Evolutionary conservation across 2,888 invertebrate genomes (phyloP), one percentile per base, ranked within the genome.

Genomic region (Colostygia pectinataria): DNA sequence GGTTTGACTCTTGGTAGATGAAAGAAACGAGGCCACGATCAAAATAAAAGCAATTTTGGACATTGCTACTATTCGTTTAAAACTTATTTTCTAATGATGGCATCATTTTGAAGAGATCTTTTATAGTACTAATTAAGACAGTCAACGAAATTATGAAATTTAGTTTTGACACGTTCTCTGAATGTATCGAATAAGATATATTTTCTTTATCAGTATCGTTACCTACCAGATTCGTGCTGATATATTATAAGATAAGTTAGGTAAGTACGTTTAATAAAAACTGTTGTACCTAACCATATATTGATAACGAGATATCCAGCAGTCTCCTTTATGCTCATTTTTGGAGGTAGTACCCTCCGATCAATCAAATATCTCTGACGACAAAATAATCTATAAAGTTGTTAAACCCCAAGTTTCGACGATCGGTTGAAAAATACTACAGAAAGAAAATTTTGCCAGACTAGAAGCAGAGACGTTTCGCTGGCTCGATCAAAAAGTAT

Each of bases 1-100:
- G 15, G 71, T 65, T 10, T 74, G 71, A 23, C 71, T 71, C 38
- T 58, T 70, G 2, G 40, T 60, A 32, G 53, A 61, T 18, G 44
- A 58, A 37, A 56, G 25, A 10, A 56, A 32, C 2, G 43, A 32
- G 3, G 37, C 31, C 10, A 55, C 47, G 1, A 55, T 36, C 13
- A 55, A 28, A 3, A 37, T 32, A 4, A 50, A 48, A 53, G 40
- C 38, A 25, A 53, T 45, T 49, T 55, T 60, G 31, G 39, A 47
- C 68, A 68, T 68, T 46, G 53, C 60, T 40, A 10, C 39, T 7
- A 8, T 29, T 20, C 20, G 4, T n/a, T 20, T 50, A 40, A 40
- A 40, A 23, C 12, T 45, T 24, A 36, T 41, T 53, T 52, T 49
- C 49, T 53, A 62, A 58, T 53, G 56, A 56, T 50, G 25, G 7